phyloP scores from a whole-genome alignment of 2,888 invertebrate species.

The Nephrocerus scutellatus region DNA sequence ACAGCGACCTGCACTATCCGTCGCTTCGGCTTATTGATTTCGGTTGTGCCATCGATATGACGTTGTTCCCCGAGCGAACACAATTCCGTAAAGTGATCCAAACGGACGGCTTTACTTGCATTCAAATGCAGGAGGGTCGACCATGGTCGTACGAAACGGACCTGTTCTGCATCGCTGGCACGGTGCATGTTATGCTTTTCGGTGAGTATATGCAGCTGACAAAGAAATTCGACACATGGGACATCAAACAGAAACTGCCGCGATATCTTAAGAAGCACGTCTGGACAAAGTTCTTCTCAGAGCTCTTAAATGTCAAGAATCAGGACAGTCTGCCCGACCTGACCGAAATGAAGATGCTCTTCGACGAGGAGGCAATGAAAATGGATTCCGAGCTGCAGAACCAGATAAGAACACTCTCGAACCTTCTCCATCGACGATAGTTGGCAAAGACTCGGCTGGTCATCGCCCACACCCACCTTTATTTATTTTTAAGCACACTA shows the following conservation, averaged over 20 bases:
- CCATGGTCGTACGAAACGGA: slow-evolving; percentile 96
- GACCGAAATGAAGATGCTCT: slow-evolving; percentile 38
- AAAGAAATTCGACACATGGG: slow-evolving; percentile 59
- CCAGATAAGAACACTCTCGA: slow-evolving; percentile 45
- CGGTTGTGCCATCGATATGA: slow-evolving; percentile 93
- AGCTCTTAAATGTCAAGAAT: slow-evolving; percentile 73
- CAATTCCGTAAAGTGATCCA: slow-evolving; percentile 70
- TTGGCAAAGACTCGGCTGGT: too few relatives aligned
- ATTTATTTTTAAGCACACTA: too few relatives aligned
- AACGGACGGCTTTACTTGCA: slow-evolving; percentile 77
- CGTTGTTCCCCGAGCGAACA: slow-evolving; percentile 69
- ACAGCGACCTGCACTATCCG: slow-evolving; percentile 58
- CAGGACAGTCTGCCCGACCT: slow-evolving; percentile 68
- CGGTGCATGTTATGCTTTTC: slow-evolving; percentile 80
- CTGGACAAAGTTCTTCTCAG: slow-evolving; percentile 78
- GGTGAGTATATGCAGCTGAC: slow-evolving; percentile 84
- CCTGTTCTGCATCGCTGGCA: slow-evolving; percentile 83
- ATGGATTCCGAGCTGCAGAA: slow-evolving; percentile 47
- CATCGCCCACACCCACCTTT: too few relatives aligned
- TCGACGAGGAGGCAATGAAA: slow-evolving; percentile 42
- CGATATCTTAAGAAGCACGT: slow-evolving; percentile 67
- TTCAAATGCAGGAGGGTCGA: slow-evolving; percentile 85
- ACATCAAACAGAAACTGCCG: slow-evolving; percentile 63
- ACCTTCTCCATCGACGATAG: slow-evolving; percentile 46
- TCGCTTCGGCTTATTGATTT: slow-evolving; percentile 86